phyloP scores from a whole-genome alignment of 2,888 invertebrate genomes.

The Ichneumon xanthorius region DNA sequence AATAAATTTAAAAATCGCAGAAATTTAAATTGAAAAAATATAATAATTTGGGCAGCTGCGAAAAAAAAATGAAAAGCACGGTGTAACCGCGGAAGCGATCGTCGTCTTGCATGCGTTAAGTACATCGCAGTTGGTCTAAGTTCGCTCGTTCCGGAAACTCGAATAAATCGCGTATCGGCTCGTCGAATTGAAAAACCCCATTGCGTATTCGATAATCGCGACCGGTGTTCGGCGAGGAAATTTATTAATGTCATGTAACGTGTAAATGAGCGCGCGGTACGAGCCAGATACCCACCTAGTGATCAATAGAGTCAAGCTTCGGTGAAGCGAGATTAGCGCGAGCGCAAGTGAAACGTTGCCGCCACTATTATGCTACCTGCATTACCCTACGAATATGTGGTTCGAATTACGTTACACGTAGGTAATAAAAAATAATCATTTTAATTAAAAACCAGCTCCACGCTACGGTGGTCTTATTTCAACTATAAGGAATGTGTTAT shows the following conservation, averaged over 20 bases:
- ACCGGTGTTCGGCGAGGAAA: neutral
- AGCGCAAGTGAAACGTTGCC: conserved; percentile 22
- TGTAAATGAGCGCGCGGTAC: conserved; percentile 7
- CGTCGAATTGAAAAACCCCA: neutral
- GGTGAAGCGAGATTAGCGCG: conserved; percentile 53
- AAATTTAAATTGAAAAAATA: neutral
- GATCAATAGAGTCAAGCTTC: conserved; percentile 49
- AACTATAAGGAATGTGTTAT: neutral
- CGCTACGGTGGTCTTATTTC: too few relatives aligned
- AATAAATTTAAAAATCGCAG: neutral
- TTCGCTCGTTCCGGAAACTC: conserved; percentile 51
- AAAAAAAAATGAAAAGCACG: neutral
- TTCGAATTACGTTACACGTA: conserved; percentile 35
- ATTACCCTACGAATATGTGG: conserved; percentile 34
- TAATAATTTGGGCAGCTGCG: neutral
- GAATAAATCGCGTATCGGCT: conserved; percentile 42
- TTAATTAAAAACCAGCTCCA: neutral
- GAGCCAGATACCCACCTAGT: neutral
- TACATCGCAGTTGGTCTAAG: neutral
- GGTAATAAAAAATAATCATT: neutral
- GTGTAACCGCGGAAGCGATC: conserved; percentile 45
- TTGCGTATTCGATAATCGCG: conserved; percentile 45
- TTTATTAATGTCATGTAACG: conserved; percentile 42
- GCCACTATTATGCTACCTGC: conserved; percentile 6
- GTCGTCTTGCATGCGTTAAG: neutral